Evolutionary conservation across 2,888 invertebrate species (phyloP).

Genomic region (Cotesia congregata): DNA sequence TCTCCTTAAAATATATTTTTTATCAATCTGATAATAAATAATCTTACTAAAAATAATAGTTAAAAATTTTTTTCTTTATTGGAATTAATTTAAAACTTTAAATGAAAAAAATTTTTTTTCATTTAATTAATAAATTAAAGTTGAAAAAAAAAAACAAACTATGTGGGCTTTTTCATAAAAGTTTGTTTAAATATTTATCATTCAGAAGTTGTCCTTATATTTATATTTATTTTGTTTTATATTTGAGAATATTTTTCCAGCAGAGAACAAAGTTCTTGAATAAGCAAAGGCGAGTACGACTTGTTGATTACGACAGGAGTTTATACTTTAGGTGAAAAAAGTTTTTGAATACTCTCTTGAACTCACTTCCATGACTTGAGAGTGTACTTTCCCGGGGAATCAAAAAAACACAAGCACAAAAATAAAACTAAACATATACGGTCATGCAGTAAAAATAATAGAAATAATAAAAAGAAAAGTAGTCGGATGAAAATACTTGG

Average conservation of each 20-base stretch:
- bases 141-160: too few species aligned
- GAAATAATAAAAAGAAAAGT: not conserved
- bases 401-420: not conserved
- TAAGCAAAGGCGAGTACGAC: slow-evolving; percentile 14
- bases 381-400: not conserved
- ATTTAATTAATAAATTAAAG: too few species aligned
- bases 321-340: slow-evolving; percentile 15
- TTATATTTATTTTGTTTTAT: not conserved
- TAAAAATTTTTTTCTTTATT: too few species aligned
- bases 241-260: not conserved
- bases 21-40: too few species aligned
- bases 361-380: slow-evolving; percentile 10
- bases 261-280: not conserved
- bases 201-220: not conserved
- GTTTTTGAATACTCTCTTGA: slow-evolving; percentile 33
- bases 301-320: slow-evolving; percentile 22
- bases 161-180: too few species aligned
- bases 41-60: too few species aligned
- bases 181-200: too few species aligned
- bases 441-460: not conserved
- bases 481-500: not conserved
- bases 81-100: too few species aligned
- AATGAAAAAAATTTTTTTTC: too few species aligned
- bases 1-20: too few species aligned
- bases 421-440: not conserved